phyloP scores from a whole-genome alignment of 92 coral and sea anemone species.

The Epizoanthus scotinus region DNA sequence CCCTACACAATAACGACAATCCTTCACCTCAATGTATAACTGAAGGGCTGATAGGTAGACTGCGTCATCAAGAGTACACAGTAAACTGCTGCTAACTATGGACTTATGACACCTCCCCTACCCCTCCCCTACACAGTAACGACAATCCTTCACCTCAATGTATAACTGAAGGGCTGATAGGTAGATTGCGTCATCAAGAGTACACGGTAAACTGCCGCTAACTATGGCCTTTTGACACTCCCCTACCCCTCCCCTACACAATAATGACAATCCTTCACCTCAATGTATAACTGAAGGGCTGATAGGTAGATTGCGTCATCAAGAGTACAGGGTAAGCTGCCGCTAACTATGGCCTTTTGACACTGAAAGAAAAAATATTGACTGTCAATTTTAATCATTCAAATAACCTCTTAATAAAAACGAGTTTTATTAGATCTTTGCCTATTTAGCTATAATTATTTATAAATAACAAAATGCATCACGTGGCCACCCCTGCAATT shows the following conservation, averaged over 20 bases:
- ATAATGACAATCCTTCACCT: slow-evolving; percentile 48
- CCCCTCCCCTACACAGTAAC: no score
- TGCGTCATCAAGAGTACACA: slow-evolving; percentile 2
- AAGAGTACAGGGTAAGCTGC: slow-evolving; percentile 75
- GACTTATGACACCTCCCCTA: slow-evolving; percentile 84
- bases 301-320: slow-evolving; percentile 91
- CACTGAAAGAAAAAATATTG: slow-evolving; percentile 56
- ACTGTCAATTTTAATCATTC: no score
- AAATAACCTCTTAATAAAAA: no score
- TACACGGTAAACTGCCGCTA: slow-evolving; percentile 40
- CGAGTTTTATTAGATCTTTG: no score
- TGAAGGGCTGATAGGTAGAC: slow-evolving; percentile 87
- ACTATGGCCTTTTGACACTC: slow-evolving; percentile 94
- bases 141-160: slow-evolving; percentile 70
- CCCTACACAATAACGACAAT: neutral
- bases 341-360: slow-evolving; percentile 88
- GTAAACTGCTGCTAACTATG: slow-evolving; percentile 61
- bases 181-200: slow-evolving; percentile 50
- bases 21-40: slow-evolving; percentile 85
- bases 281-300: slow-evolving; percentile 90
- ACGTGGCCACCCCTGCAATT: no score
- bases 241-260: no score
- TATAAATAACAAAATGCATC: no score
- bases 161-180: slow-evolving; percentile 87
- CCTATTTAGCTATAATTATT: no score